Evolutionary conservation across 2,113 vertebrate genomes (phyloP).

Genomic region (Paraplagusia blochii): DNA sequence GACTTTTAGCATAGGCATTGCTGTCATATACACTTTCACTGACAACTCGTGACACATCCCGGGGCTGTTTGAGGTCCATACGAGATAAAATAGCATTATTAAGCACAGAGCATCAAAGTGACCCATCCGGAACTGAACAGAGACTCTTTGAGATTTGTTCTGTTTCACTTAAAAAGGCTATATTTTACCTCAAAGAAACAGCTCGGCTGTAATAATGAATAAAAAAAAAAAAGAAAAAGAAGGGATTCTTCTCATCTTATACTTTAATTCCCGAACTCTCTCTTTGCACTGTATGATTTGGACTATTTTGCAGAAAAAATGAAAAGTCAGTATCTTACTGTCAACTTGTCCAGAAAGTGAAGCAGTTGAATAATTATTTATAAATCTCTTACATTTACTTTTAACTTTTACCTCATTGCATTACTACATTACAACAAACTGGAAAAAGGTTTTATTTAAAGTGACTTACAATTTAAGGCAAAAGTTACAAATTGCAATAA

Average conservation of each 20-base stretch:
- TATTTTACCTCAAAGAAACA: not conserved
- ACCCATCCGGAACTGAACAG: constrained; percentile 7
- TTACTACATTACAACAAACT: no score
- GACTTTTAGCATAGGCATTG: constrained; percentile 53
- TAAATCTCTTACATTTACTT: no score
- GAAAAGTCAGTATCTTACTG: no score
- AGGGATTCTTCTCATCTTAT: not conserved
- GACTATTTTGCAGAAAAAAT: no score
- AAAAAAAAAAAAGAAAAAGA: not conserved
- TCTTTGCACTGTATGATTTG: no score
- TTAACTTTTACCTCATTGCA: no score
- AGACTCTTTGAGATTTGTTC: constrained; percentile 4
- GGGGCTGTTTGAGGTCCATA: constrained; percentile 30
- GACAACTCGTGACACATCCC: constrained; percentile 52
- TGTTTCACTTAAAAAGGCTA: not conserved
- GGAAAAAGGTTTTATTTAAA: no score
- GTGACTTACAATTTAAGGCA: no score
- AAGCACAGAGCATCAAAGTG: constrained; percentile 1
- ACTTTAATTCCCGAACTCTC: not conserved
- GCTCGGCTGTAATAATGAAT: not conserved
- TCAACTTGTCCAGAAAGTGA: no score
- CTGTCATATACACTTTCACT: constrained; percentile 40
- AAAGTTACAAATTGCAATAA: no score
- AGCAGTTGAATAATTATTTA: no score
- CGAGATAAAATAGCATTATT: constrained; percentile 5